These are phyloP conservation scores for Cosmopolites sordidus DNA, from an alignment of 2,888 invertebrate species.

Conservation along the genomic window DNA sequence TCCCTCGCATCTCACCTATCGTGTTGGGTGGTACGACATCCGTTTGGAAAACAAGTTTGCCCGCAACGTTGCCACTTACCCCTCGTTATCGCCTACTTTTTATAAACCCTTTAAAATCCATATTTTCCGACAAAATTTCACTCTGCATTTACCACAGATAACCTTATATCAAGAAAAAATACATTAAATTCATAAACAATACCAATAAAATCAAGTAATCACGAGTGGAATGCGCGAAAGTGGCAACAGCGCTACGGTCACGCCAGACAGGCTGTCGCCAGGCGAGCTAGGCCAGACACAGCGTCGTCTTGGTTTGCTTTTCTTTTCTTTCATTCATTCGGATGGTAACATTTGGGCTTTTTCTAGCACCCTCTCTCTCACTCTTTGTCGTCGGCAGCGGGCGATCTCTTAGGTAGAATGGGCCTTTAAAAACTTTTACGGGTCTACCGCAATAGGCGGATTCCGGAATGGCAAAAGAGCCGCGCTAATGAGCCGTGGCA, in stretches of 20 bases:
- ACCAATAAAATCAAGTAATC: neutral
- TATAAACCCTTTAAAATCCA: slow-evolving; percentile 3
- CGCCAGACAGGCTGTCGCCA: slow-evolving; percentile 94
- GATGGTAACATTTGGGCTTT: slow-evolving; percentile 17
- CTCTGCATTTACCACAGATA: neutral
- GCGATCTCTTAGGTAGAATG: neutral
- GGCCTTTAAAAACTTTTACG: slow-evolving; percentile 1
- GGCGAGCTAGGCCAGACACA: slow-evolving; percentile 71
- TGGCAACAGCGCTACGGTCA: slow-evolving; percentile 70
- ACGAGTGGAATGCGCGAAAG: slow-evolving; percentile 48
- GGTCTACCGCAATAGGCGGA: too few relatives aligned
- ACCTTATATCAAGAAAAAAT: neutral
- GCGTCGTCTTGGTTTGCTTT: slow-evolving; percentile 59
- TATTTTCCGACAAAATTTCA: neutral
- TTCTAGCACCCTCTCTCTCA: neutral
- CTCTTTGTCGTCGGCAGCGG: neutral
- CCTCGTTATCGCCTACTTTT: slow-evolving; percentile 33
- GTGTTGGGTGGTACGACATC: slow-evolving; percentile 52
- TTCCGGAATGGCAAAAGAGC: too few relatives aligned
- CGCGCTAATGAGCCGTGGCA: neutral
- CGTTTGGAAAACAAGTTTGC: slow-evolving; percentile 69
- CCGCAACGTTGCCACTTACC: slow-evolving; percentile 54
- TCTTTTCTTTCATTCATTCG: slow-evolving; percentile 40
- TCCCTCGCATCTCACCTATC: slow-evolving; percentile 21
- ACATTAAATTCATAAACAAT: neutral